Conservation (phyloP, 1,140 invertebrate species). For the Dendrolimus punctatus region DNA sequence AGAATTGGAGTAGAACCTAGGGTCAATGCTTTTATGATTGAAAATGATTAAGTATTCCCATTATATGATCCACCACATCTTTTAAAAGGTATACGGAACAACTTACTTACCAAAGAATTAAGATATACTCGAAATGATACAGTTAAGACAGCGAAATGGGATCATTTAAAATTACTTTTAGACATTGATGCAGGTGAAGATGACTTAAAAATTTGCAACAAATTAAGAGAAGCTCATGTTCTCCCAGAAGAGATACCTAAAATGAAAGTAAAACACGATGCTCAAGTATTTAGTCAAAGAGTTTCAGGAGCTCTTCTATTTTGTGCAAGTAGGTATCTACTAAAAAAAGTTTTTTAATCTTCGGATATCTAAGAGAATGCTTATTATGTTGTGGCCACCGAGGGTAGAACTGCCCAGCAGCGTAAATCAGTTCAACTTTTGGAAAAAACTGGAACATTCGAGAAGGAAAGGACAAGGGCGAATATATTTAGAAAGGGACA, state of each 20-base stretch:
- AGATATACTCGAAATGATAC: slow-evolving; percentile 13
- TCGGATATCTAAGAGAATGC: slow-evolving; percentile 1
- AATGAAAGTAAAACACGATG: slow-evolving; percentile 33
- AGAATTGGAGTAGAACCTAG: slow-evolving; percentile 15
- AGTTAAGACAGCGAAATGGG: slow-evolving; percentile 22
- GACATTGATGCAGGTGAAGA: slow-evolving; percentile 9
- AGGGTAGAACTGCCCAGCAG: too few relatives aligned
- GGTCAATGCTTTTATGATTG: slow-evolving; percentile 20
- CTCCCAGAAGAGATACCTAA: slow-evolving; percentile 18
- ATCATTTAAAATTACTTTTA: slow-evolving; percentile 9
- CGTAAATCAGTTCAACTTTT: too few relatives aligned
- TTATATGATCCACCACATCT: slow-evolving; percentile 40
- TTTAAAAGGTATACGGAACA: slow-evolving; percentile 38
- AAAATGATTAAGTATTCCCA: slow-evolving; percentile 26
- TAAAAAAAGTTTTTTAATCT: too few relatives aligned
- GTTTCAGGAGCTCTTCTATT: slow-evolving; percentile 25
- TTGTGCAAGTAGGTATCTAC: slow-evolving; percentile 22
- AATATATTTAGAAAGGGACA: too few relatives aligned
- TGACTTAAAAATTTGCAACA: slow-evolving; percentile 14
- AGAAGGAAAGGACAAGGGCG: too few relatives aligned
- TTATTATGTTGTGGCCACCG: not conserved
- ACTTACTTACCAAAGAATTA: slow-evolving; percentile 33
- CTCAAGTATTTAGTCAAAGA: slow-evolving; percentile 33
- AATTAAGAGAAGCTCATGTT: slow-evolving; percentile 28
- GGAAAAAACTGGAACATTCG: too few relatives aligned